Conservation (phyloP, 1,140 invertebrate species). For the Planococcus citri region DNA sequence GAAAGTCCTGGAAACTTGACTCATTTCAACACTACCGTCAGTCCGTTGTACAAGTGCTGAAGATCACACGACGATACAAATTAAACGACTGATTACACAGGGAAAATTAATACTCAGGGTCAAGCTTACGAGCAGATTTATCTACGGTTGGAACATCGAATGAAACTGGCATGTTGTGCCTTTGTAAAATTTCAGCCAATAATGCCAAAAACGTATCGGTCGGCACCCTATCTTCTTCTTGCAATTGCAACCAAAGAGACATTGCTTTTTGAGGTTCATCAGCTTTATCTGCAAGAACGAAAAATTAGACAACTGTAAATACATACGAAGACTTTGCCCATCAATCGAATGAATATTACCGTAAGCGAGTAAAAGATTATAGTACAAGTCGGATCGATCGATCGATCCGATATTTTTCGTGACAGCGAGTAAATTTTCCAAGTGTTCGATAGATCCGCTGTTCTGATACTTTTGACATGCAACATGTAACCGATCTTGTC, state of each 20-base stretch:
- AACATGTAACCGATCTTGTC: conserved; percentile 42
- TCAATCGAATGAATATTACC: too few species aligned
- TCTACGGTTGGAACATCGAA: conserved; percentile 36
- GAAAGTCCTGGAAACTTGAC: background rate
- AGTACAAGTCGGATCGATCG: conserved; percentile 57
- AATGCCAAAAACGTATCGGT: conserved; percentile 49
- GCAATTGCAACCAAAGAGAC: conserved; percentile 61
- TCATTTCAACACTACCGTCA: background rate
- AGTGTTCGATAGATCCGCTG: conserved; percentile 47
- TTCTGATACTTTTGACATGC: conserved; percentile 44
- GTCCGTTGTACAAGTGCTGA: background rate
- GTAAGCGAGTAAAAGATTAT: conserved; percentile 60
- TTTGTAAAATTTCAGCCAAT: conserved; percentile 50
- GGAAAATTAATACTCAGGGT: too few species aligned
- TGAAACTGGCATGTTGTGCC: conserved; percentile 49
- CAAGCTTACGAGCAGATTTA: background rate
- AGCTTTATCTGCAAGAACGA: conserved; percentile 29
- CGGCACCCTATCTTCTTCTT: conserved; percentile 63
- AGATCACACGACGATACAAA: background rate
- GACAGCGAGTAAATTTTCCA: conserved; percentile 49
- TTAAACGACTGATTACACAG: background rate
- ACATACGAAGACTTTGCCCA: too few species aligned
- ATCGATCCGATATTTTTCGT: conserved; percentile 56
- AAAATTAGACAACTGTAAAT: too few species aligned
- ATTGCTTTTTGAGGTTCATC: conserved; percentile 57